These are phyloP conservation scores for Papilio xuthus DNA, from an alignment of 1,140 invertebrate species.

Conservation along the genomic window DNA sequence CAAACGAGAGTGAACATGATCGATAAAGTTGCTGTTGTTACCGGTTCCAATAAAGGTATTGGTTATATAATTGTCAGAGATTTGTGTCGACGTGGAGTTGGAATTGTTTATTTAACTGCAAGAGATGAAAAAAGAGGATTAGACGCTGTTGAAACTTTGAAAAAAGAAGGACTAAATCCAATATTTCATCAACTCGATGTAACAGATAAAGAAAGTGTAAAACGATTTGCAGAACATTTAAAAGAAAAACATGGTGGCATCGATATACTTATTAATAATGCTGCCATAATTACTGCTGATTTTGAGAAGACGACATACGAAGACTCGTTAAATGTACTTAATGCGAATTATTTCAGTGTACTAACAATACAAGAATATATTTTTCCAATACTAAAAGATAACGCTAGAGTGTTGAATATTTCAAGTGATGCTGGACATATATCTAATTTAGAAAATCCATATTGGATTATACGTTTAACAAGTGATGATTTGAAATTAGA, in stretches of 20 bases:
- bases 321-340: constrained; percentile 85
- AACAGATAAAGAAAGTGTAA: constrained; percentile 81
- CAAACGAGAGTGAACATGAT: constrained; percentile 52
- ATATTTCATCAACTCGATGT: constrained; percentile 85
- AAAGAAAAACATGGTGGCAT: constrained; percentile 85
- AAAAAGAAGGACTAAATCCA: constrained; percentile 76
- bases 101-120: constrained; percentile 84
- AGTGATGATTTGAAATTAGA: constrained; percentile 75
- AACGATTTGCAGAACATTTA: constrained; percentile 82
- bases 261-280: constrained; percentile 92
- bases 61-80: constrained; percentile 86
- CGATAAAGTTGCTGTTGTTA: constrained; percentile 80
- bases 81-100: constrained; percentile 82
- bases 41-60: constrained; percentile 89
- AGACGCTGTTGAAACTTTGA: constrained; percentile 80
- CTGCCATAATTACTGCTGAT: constrained; percentile 86
- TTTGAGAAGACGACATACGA: constrained; percentile 82
- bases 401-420: constrained; percentile 87
- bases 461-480: constrained; percentile 54
- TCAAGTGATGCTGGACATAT: constrained; percentile 86
- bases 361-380: constrained; percentile 84
- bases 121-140: constrained; percentile 81
- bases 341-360: constrained; percentile 85
- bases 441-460: constrained; percentile 76
- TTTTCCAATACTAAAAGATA: constrained; percentile 85